A percentile compares a stretch with the other conserved stretches of the same genome.
These are phyloP conservation scores for Magallana gigas DNA, from an alignment of 1,140 invertebrate species.

Conservation along the genomic window DNA sequence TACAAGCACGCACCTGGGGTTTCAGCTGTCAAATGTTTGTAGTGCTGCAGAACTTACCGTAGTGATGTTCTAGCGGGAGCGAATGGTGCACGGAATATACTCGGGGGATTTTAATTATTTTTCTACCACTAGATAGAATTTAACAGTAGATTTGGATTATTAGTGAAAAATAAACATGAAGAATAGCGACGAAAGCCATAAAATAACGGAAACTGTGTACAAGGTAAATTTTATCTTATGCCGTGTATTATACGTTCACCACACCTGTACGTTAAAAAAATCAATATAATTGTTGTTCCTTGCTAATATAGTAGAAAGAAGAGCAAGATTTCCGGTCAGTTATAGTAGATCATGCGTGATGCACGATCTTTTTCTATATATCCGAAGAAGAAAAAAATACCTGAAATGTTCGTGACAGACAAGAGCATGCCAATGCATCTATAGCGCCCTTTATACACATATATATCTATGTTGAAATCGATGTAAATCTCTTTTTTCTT, in stretches of 20 bases:
- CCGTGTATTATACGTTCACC: neutral
- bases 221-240: slow-evolving; percentile 52
- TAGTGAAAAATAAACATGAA: slow-evolving; percentile 55
- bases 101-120: slow-evolving; percentile 30
- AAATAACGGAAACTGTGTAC: slow-evolving; percentile 60
- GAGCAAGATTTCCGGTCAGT: neutral
- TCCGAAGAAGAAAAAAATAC: no score
- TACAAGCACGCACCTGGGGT: slow-evolving; percentile 52
- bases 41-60: slow-evolving; percentile 18
- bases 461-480: no score
- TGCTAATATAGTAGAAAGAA: neutral
- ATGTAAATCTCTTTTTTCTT: no score
- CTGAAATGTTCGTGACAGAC: no score
- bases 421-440: no score
- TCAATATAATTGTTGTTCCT: slow-evolving; percentile 19
- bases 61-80: slow-evolving; percentile 33
- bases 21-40: slow-evolving; percentile 46
- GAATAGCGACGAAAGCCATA: slow-evolving; percentile 61
- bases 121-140: neutral
- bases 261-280: slow-evolving; percentile 42
- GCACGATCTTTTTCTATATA: no score
- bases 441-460: no score
- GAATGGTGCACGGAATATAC: neutral
- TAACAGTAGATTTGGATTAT: neutral
- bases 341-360: neutral